Percentiles rank a stretch among this genome's conserved stretches.
phyloP scores from a whole-genome alignment of 2,113 vertebrate genomes.

The Chunga burmeisteri region DNA sequence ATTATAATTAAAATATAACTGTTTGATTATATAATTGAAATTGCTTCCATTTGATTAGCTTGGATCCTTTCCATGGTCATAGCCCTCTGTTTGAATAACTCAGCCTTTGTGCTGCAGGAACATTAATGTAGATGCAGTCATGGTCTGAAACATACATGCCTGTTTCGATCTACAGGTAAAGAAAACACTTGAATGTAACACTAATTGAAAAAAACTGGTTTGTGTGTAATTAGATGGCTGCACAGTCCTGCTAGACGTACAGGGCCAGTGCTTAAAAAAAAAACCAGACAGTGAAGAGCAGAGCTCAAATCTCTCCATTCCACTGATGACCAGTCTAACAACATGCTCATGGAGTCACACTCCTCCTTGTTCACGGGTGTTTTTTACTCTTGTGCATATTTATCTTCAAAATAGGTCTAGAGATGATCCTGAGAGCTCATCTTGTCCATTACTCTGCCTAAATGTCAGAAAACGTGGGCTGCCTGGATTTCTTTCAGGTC shows the following conservation, averaged over 20 bases:
- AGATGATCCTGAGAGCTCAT: neutral
- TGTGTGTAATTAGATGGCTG: neutral
- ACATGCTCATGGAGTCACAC: accelerated
- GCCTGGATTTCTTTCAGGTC: neutral
- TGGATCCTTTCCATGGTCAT: constrained; percentile 33
- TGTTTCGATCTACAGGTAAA: neutral
- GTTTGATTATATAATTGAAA: constrained; percentile 65
- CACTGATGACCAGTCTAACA: accelerated
- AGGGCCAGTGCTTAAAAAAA: neutral
- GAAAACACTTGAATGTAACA: neutral
- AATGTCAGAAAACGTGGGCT: neutral
- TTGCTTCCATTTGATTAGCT: constrained; percentile 43
- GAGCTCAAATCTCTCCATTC: neutral
- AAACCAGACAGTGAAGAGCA: neutral
- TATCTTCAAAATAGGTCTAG: neutral
- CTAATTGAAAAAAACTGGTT: neutral
- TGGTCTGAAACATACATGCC: neutral
- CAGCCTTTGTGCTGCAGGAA: neutral
- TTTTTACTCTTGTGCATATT: neutral
- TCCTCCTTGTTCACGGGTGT: neutral
- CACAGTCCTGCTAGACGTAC: neutral
- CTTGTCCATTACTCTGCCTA: neutral
- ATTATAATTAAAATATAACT: constrained; percentile 62
- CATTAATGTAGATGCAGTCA: neutral
- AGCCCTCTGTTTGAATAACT: neutral